Evolutionary conservation across 1,140 invertebrate species (phyloP).

Genomic region (Dendroctonus valens): DNA sequence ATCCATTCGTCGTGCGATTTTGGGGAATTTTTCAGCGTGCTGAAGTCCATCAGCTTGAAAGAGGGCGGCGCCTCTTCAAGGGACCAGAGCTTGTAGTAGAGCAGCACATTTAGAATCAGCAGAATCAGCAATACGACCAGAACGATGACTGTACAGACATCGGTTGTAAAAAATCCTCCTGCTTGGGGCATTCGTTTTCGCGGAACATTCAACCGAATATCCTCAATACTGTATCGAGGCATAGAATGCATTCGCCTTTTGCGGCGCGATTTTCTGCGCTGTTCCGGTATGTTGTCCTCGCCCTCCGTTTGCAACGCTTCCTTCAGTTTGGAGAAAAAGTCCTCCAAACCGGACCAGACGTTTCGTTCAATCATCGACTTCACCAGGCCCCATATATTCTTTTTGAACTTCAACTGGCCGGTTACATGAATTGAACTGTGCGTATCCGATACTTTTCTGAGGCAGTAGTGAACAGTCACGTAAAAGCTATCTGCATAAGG

Average conservation of each 20-base stretch:
- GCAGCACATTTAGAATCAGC: slow-evolving; percentile 71
- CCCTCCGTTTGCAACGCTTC: slow-evolving; percentile 66
- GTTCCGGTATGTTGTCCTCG: slow-evolving; percentile 58
- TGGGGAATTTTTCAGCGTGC: slow-evolving; percentile 52
- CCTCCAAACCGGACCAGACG: slow-evolving; percentile 77
- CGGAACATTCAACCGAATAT: slow-evolving; percentile 18
- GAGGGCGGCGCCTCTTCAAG: slow-evolving; percentile 58
- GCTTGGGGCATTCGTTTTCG: slow-evolving; percentile 21
- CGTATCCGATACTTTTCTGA: slow-evolving; percentile 62
- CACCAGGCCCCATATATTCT: slow-evolving; percentile 85
- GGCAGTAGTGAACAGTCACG: slow-evolving; percentile 81
- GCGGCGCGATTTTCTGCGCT: slow-evolving; percentile 62
- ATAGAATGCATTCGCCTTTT: slow-evolving; percentile 51
- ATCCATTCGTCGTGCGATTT: slow-evolving; percentile 76
- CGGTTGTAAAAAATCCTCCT: slow-evolving; percentile 38
- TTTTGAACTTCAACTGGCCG: slow-evolving; percentile 82
- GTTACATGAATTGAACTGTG: slow-evolving; percentile 60
- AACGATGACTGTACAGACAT: slow-evolving; percentile 55
- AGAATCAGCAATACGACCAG: slow-evolving; percentile 64
- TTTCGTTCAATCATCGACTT: slow-evolving; percentile 90
- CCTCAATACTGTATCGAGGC: slow-evolving; percentile 32
- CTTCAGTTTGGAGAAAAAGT: slow-evolving; percentile 69
- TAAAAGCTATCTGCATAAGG: slow-evolving; percentile 93
- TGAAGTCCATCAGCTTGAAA: slow-evolving; percentile 10
- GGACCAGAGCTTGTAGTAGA: slow-evolving; percentile 77